Percentiles rank a stretch among this genome's conserved stretches.
phyloP scores from a whole-genome alignment of 2,888 invertebrate species.

The Lasioglossum calceatum region DNA sequence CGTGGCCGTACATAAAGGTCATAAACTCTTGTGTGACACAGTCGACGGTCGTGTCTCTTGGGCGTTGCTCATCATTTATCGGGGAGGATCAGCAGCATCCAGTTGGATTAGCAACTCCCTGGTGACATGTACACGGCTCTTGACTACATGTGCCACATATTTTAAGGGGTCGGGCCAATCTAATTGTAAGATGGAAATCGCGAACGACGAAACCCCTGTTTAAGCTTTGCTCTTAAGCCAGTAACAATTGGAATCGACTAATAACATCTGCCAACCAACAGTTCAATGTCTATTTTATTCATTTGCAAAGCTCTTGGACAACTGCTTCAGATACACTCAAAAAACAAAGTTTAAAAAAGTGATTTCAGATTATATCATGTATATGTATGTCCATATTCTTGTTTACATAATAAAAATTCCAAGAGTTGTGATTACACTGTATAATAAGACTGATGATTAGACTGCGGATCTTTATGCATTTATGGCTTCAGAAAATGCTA shows the following conservation, averaged over 20 bases:
- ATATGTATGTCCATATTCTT: background rate
- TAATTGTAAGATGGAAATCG: constrained; percentile 15
- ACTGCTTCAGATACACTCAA: background rate
- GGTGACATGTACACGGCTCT: constrained; percentile 28
- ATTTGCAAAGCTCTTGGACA: background rate
- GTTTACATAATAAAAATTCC: too few relatives aligned
- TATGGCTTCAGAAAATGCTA: too few relatives aligned
- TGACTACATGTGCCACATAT: constrained; percentile 14
- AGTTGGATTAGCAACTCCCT: constrained; percentile 57
- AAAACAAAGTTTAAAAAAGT: background rate
- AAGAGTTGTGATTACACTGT: too few relatives aligned
- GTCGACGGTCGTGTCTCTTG: constrained; percentile 54
- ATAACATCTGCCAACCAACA: background rate
- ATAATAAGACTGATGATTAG: too few relatives aligned
- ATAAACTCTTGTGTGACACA: constrained; percentile 49
- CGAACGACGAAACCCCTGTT: background rate
- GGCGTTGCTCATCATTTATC: constrained; percentile 64
- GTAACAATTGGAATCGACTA: background rate
- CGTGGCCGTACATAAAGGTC: constrained; percentile 18
- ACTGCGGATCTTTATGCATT: too few relatives aligned
- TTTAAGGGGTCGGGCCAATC: constrained; percentile 25
- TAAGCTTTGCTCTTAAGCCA: background rate
- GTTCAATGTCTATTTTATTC: background rate
- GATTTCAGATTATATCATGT: background rate
- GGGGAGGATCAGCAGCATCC: constrained; percentile 58